Percentiles rank a stretch among this genome's conserved stretches.
These are phyloP conservation scores for Bombus pyrosoma DNA, from an alignment of 1,140 invertebrate species.

Conservation along the genomic window DNA sequence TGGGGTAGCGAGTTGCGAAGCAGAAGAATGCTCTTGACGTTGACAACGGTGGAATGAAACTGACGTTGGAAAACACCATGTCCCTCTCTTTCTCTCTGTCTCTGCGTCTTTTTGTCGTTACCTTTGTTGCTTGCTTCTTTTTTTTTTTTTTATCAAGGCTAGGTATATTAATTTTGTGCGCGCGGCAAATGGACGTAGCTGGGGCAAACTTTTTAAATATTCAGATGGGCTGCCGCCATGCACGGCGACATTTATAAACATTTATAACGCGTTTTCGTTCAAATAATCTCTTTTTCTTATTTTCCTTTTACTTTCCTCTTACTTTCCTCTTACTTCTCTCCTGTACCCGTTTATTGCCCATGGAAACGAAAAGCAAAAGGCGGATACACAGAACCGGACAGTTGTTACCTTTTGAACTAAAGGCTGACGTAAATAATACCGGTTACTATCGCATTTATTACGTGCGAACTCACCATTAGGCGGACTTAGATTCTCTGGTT, in stretches of 20 bases:
- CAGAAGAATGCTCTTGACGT: slow-evolving; percentile 64
- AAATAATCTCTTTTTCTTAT: too few relatives aligned
- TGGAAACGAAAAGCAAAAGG: background rate
- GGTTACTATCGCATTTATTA: slow-evolving; percentile 29
- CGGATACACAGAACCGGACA: background rate
- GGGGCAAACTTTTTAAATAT: slow-evolving; percentile 28
- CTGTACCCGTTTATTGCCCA: background rate
- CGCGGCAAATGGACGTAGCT: slow-evolving; percentile 37
- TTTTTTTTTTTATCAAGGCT: slow-evolving; percentile 37
- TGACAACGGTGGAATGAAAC: slow-evolving; percentile 59
- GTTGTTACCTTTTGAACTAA: background rate
- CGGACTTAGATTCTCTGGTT: slow-evolving; percentile 7
- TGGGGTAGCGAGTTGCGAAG: slow-evolving; percentile 42
- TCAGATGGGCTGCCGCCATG: background rate
- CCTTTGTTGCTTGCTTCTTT: slow-evolving; percentile 23
- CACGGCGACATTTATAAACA: background rate
- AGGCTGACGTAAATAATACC: slow-evolving; percentile 2
- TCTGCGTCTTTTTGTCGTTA: slow-evolving; percentile 45
- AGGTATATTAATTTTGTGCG: slow-evolving; percentile 57
- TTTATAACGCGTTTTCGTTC: slow-evolving; percentile 1
- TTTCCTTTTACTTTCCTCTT: background rate
- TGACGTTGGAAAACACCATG: slow-evolving; percentile 45
- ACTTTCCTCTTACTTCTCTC: background rate
- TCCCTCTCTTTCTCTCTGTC: background rate
- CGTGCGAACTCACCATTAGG: background rate